Evolutionary conservation across 2,888 invertebrate species (phyloP), one percentile per base, ranked within the genome.

Genomic region (Eilema griseolum): DNA sequence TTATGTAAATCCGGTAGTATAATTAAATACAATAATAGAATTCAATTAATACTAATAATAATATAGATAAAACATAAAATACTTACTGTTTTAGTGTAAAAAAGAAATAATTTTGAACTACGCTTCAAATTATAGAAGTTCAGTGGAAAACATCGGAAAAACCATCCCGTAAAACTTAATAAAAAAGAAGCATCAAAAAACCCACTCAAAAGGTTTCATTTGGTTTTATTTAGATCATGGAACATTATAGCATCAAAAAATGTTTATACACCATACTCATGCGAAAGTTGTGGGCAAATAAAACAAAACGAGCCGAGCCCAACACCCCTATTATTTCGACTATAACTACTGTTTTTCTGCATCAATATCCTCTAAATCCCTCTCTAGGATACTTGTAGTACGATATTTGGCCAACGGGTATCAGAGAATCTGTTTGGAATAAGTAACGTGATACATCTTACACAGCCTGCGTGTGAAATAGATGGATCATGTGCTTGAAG

Each of bases 401-500:
- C 41, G 69, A 72, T 72, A 74, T 72, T 82, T 79, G 80, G 80
- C 74, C 74, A 82, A 81, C 75, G 70, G 69, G 64, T 80, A 76
- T 78, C 73, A 78, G 68, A 69, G 73, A 70, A 71, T 62, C 61
- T 62, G 66, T 71, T 64, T 64, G 76, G 67, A 80, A 69, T 78
- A 79, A 83, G 77, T 80, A 79, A 77, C 69, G 31, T 71, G 72
- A 86, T 85, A 86, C 86, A 75, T 86, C 84, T 85, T 86, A 81
- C 85, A 79, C 88, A 90, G 83, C 82, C 83, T 91, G 90, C 69
- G 74, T 24, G 26, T 89, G 90, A 90, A 88, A 83, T 87, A 90
- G 90, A 91, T 85, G 86, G 88, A 91, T 91, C 83, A 82, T 82
- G 76, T 83, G 78, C 75, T 73, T 74, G 70, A 69, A 83, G 83